These are phyloP conservation scores for Lepidothrix coronata DNA, from an alignment of 2,113 vertebrate species.

Conservation along the genomic window DNA sequence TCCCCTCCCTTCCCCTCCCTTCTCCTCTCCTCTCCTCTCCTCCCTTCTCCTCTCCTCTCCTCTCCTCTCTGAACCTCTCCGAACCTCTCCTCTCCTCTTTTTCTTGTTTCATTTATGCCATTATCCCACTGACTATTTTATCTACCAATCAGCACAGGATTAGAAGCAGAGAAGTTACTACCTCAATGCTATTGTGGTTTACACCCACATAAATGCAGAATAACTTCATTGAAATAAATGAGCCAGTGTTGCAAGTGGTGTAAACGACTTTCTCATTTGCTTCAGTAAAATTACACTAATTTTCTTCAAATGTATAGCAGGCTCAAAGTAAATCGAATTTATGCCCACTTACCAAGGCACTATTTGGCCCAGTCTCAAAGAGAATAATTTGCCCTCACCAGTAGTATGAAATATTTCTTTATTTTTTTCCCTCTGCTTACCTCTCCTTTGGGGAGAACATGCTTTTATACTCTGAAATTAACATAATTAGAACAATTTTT, in stretches of 20 bases:
- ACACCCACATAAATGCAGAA: not conserved
- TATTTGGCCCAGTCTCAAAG: not conserved
- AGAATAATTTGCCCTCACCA: not conserved
- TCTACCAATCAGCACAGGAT: not conserved
- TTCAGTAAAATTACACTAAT: not conserved
- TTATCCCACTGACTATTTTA: not conserved
- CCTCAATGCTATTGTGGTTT: not conserved
- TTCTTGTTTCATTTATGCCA: not conserved
- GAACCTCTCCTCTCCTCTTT: no score
- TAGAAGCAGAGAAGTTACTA: not conserved
- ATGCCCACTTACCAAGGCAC: not conserved
- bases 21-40: no score
- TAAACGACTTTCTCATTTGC: not conserved
- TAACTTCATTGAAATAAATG: not conserved
- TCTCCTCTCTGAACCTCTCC: not conserved
- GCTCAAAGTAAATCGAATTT: not conserved
- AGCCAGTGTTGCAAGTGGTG: not conserved
- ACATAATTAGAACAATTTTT: not conserved
- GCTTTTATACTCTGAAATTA: not conserved
- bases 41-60: not conserved
- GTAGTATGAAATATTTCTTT: not conserved
- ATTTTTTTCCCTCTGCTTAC: not conserved
- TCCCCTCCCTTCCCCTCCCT: no score
- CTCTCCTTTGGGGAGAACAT: not conserved
- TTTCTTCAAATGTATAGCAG: not conserved